Percentiles rank a stretch among this genome's conserved stretches.
These are phyloP conservation scores for Gadus chalcogrammus DNA, from an alignment of 2,113 vertebrate genomes.

Conservation along the genomic window DNA sequence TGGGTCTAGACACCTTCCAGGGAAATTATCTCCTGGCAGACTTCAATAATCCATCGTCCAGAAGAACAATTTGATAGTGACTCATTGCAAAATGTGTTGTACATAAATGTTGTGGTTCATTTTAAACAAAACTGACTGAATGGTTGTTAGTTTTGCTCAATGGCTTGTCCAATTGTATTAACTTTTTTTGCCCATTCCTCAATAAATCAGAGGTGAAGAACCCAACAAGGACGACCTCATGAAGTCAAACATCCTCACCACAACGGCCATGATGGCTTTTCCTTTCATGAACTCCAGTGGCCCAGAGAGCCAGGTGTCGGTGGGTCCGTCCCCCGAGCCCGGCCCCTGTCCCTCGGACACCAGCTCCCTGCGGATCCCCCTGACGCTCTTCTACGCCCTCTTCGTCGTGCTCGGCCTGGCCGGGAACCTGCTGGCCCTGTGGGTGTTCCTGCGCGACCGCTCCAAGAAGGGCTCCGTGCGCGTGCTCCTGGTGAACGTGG, in stretches of 20 bases:
- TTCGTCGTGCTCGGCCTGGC: conserved; percentile 81
- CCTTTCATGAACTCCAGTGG: too few species aligned
- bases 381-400: conserved; percentile 75
- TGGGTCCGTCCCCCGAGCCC: background rate
- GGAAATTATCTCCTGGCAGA: too few species aligned
- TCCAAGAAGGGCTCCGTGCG: conserved; percentile 88
- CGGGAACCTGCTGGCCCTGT: conserved; percentile 83
- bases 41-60: too few species aligned
- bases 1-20: too few species aligned
- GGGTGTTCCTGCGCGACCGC: conserved; percentile 81
- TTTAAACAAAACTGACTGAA: too few species aligned
- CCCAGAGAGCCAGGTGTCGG: background rate
- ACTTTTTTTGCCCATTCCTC: too few species aligned
- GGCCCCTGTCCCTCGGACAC: conserved; percentile 58
- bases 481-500: conserved; percentile 86
- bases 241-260: conserved; percentile 1
- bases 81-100: too few species aligned
- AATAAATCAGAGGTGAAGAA: conserved; percentile 26
- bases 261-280: background rate
- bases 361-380: conserved; percentile 50
- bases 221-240: conserved; percentile 3
- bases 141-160: too few species aligned
- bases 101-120: too few species aligned
- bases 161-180: too few species aligned
- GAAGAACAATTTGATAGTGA: too few species aligned